Conservation (phyloP, 2,797 vertebrate genomes). For the Pseudopleuronectes americanus region DNA sequence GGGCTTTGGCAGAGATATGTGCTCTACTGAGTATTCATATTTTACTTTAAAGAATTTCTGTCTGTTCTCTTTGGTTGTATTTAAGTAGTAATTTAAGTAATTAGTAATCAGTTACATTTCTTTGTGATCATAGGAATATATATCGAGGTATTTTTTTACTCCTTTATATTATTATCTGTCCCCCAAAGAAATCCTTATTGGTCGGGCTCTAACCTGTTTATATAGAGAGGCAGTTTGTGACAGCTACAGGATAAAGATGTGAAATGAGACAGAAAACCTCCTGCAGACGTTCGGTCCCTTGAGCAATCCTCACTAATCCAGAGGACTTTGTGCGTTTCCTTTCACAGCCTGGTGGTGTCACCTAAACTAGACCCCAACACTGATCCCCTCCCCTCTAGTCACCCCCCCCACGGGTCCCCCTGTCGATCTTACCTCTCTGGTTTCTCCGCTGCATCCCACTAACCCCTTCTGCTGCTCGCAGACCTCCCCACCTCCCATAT, state of each 20-base stretch:
- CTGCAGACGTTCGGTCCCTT: conserved; percentile 30
- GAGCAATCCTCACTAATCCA: conserved; percentile 82
- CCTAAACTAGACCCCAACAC: conserved; percentile 89
- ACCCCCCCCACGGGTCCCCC: conserved; percentile 59
- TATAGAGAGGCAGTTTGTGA: not conserved
- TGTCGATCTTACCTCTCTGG: conserved; percentile 66
- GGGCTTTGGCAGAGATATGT: no score
- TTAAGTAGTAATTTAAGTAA: no score
- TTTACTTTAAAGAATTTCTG: no score
- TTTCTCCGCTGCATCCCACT: conserved; percentile 79
- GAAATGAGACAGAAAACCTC: conserved; percentile 7
- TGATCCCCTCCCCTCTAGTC: conserved; percentile 72
- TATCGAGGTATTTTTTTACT: no score
- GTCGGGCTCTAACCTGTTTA: no score
- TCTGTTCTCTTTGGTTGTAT: no score
- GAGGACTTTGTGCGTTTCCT: conserved; percentile 90
- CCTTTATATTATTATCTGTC: no score
- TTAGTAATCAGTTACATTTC: no score
- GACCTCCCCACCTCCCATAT: conserved; percentile 74
- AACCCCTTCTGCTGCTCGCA: conserved; percentile 82
- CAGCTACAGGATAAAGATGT: conserved; percentile 1
- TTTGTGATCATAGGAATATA: no score
- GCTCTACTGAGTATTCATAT: no score
- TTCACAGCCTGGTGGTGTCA: conserved; percentile 94
- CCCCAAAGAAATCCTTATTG: no score